These are phyloP conservation scores for Argyra leucocephala DNA, from an alignment of 2,888 invertebrate species.

Conservation along the genomic window DNA sequence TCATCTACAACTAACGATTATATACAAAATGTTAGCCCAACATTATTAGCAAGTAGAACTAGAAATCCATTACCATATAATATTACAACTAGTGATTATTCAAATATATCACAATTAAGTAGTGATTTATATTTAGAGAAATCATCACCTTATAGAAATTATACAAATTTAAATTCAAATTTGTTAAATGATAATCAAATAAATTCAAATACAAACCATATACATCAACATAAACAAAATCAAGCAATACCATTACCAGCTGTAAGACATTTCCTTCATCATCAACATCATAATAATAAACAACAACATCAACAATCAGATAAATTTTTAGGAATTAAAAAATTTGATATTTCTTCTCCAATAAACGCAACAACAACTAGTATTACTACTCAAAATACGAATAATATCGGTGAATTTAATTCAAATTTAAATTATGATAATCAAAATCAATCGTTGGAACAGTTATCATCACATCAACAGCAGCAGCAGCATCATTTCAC, in stretches of 20 bases:
- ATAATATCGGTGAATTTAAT: constrained; percentile 18
- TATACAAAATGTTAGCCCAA: constrained; percentile 12
- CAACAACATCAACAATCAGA: constrained; percentile 21
- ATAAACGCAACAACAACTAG: too few species aligned
- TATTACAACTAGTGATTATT: neutral
- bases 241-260: constrained; percentile 8
- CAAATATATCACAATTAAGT: neutral
- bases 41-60: constrained; percentile 17
- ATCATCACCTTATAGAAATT: neutral
- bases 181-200: constrained; percentile 15
- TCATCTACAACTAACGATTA: constrained; percentile 13
- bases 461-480: constrained; percentile 16
- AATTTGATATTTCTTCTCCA: constrained; percentile 10
- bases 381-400: constrained; percentile 21
- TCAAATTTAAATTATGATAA: constrained; percentile 7
- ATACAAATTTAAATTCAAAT: constrained; percentile 13
- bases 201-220: neutral
- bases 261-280: constrained; percentile 20
- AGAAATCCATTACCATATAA: constrained; percentile 23
- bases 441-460: neutral
- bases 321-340: neutral
- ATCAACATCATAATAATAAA: too few species aligned
- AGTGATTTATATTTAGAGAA: neutral
- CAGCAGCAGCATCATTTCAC: constrained; percentile 22
- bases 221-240: constrained; percentile 17